Base-by-base conservation (phyloP, 2,113 vertebrate species). In the Oryzias woworae region DNA sequence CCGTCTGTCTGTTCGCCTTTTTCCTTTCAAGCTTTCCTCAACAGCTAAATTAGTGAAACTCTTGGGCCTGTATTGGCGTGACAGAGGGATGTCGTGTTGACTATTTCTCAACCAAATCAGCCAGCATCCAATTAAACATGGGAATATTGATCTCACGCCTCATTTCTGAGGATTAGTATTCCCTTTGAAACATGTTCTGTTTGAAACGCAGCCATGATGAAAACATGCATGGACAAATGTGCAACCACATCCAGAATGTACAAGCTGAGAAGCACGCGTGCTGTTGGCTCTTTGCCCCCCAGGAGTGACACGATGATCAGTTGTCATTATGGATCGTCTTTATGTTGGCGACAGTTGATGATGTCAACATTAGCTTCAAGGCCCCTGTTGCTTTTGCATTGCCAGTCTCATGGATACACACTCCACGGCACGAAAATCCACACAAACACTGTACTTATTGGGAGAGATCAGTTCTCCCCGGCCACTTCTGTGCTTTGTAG, bases 141-240 rank as follows among this genome's bases (percentile, higher is more conserved):
- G 77, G 83, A 78, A 86, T 90, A 89, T 90, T 86, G 89, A 89
- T 89, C 87, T 85, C 86, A 87, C 62, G 78, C 80, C 77, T 90
- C 85, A 86, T 89, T 88, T 85, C 85, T 85, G 76, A 75, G 85
- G 87, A 84, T 89, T 85, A 87, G 80, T 70, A 71, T 73, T 73
- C 76, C 77, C 81, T 88, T 87, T 84, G 79, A 87, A 88, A 82
- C 54, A 53, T 50, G 52, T 64, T 62, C 80, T 71, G 80, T 86
- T 85, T 83, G 80, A 83, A 83, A 85, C 69, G 51, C 49, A 73
- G 62, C 49, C 53, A 16, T 76, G 75, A 70, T 80, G 66, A 71
- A 86, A 69, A 75, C 60, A 54, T 55, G 62, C 66, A 59, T 23
- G 18, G 28, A 78, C 50, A 42, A 55, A 23, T 41, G 17, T 58